Conservation (phyloP, 2,888 invertebrate species). For the Cephus nigrinus region DNA sequence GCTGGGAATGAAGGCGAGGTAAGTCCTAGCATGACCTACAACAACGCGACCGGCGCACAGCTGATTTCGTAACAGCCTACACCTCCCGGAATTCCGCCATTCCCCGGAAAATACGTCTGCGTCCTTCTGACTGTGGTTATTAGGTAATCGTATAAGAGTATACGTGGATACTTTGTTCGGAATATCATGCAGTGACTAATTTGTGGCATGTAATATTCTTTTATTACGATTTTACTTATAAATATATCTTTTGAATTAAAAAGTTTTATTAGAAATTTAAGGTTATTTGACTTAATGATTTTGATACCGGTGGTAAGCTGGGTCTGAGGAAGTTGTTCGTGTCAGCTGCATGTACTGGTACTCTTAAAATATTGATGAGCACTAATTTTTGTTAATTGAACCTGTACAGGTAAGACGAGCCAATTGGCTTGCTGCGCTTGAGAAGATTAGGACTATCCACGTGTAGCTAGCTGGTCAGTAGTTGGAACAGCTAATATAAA, state of each 20-base stretch:
- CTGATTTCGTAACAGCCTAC: constrained; percentile 50
- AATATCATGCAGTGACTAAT: background rate
- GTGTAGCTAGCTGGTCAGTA: background rate
- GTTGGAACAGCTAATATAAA: background rate
- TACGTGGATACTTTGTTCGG: background rate
- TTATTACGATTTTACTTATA: background rate
- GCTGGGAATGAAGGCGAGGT: constrained; percentile 26
- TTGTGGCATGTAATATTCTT: background rate
- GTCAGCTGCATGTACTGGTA: background rate
- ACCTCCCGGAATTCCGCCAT: constrained; percentile 34
- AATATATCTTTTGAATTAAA: background rate
- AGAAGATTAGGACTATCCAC: background rate
- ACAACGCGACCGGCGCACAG: constrained; percentile 53
- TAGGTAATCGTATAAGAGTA: background rate
- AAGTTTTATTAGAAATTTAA: too few species aligned
- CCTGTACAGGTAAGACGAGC: background rate
- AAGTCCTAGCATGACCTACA: constrained; percentile 52
- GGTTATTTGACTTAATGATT: background rate
- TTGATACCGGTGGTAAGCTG: background rate
- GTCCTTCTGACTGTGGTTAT: background rate
- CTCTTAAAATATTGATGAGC: background rate
- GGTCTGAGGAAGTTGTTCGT: background rate
- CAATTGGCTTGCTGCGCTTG: background rate
- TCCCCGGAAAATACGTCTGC: constrained; percentile 34
- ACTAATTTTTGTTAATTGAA: background rate